Conservation (phyloP, 92 coral and sea anemone species). For the Metridium senile region DNA sequence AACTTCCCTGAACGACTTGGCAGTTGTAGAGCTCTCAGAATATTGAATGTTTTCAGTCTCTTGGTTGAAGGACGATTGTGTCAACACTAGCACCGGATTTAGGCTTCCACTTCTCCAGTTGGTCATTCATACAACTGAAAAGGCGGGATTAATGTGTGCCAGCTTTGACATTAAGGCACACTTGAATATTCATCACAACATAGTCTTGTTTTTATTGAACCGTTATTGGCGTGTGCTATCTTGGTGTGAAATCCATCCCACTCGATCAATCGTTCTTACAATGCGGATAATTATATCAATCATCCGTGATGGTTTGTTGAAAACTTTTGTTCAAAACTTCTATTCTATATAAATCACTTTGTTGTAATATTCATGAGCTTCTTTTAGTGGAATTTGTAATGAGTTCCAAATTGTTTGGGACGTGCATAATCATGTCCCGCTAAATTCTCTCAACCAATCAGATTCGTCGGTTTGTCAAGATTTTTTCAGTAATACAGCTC, state of each 20-base stretch:
- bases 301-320: constrained; percentile 22
- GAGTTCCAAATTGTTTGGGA: constrained; percentile 39
- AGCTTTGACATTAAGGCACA: constrained; percentile 54
- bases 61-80: constrained; percentile 56
- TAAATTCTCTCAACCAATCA: constrained; percentile 13
- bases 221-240: constrained; percentile 19
- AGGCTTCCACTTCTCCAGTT: constrained; percentile 57
- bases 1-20: constrained; percentile 27
- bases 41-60: constrained; percentile 22
- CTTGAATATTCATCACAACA: constrained; percentile 74
- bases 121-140: constrained; percentile 40
- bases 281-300: constrained; percentile 16
- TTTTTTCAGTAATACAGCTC: not conserved
- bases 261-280: constrained; percentile 22
- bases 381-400: constrained; percentile 28
- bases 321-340: constrained; percentile 34
- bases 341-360: constrained; percentile 26
- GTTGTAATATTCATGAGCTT: constrained; percentile 34
- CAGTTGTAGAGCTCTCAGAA: constrained; percentile 30
- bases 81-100: constrained; percentile 71
- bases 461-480: not conserved
- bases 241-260: constrained; percentile 11
- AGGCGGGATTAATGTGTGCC: constrained; percentile 77
- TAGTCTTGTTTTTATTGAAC: constrained; percentile 48
- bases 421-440: constrained; percentile 34